A percentile compares a stretch with the other conserved stretches of the same genome.
phyloP scores from a whole-genome alignment of 1,140 invertebrate species.

The Sesamia nonagrioides region DNA sequence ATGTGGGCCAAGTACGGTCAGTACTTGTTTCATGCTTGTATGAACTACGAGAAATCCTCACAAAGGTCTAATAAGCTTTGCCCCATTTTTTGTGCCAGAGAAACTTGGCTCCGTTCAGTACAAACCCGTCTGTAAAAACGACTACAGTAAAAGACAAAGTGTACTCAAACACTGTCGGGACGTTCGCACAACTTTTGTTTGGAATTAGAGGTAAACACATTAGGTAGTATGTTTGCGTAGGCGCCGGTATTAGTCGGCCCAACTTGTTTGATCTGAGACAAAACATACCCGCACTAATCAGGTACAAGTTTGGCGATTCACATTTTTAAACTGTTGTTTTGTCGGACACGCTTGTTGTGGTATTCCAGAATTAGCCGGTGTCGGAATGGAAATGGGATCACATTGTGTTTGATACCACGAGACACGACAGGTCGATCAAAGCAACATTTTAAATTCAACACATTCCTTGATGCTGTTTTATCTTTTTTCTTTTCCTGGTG shows the following conservation, averaged over 20 bases:
- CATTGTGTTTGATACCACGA: slow-evolving; percentile 24
- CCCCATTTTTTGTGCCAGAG: slow-evolving; percentile 39
- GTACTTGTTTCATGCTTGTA: slow-evolving; percentile 44
- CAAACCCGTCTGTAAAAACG: slow-evolving; percentile 57
- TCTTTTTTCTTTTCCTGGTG: background rate
- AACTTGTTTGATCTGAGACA: slow-evolving; percentile 81
- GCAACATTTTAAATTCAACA: background rate
- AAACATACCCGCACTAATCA: slow-evolving; percentile 78
- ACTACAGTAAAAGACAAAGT: slow-evolving; percentile 55
- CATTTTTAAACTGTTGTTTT: slow-evolving; percentile 70
- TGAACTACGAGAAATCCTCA: slow-evolving; percentile 47
- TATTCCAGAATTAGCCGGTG: slow-evolving; percentile 31
- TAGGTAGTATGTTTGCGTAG: slow-evolving; percentile 82
- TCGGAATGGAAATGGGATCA: slow-evolving; percentile 29
- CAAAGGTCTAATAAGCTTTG: slow-evolving; percentile 47
- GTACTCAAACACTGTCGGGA: slow-evolving; percentile 55
- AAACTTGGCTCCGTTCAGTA: slow-evolving; percentile 35
- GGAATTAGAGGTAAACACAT: slow-evolving; percentile 83
- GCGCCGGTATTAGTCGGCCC: slow-evolving; percentile 69
- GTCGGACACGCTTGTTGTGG: slow-evolving; percentile 16
- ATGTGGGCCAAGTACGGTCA: slow-evolving; percentile 44
- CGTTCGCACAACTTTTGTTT: slow-evolving; percentile 81
- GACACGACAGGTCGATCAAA: slow-evolving; percentile 29
- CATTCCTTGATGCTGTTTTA: background rate
- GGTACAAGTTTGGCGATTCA: slow-evolving; percentile 73